Percentiles rank a stretch among this genome's conserved stretches.
Conservation (phyloP, 2,797 vertebrate genomes). For the Yasuhikotakia modesta region DNA sequence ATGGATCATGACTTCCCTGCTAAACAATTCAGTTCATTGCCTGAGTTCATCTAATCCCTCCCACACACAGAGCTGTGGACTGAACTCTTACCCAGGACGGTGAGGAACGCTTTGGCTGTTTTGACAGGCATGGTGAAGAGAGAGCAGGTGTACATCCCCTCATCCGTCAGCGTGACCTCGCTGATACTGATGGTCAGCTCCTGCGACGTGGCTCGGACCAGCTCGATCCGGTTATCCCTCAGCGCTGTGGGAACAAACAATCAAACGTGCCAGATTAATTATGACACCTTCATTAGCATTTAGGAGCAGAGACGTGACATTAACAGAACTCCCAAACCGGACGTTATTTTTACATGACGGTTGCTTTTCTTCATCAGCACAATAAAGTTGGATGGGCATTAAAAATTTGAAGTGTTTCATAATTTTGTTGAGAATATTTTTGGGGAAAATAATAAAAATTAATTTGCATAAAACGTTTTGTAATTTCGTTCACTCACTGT, state of each 20-base stretch:
- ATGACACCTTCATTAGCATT: slow-evolving; percentile 35
- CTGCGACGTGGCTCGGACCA: slow-evolving; percentile 91
- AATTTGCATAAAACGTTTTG: not conserved
- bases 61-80: slow-evolving; percentile 3
- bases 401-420: not conserved
- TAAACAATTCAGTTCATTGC: not conserved
- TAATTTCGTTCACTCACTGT: slow-evolving; percentile 9
- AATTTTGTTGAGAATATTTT: not conserved
- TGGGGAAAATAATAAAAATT: not conserved
- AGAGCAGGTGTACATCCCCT: slow-evolving; percentile 97
- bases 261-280: slow-evolving; percentile 17
- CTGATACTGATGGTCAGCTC: slow-evolving; percentile 97
- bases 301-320: not conserved
- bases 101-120: slow-evolving; percentile 96
- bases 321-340: not conserved
- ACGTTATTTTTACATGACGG: not conserved
- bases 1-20: not conserved
- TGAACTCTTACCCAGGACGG: slow-evolving; percentile 87
- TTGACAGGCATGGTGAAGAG: slow-evolving; percentile 99
- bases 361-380: not conserved
- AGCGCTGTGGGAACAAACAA: slow-evolving; percentile 79
- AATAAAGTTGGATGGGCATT: not conserved
- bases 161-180: slow-evolving; percentile 89
- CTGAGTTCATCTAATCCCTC: not conserved
- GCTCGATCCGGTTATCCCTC: slow-evolving; percentile 95